These are phyloP conservation scores for Leptinotarsa texana DNA, from an alignment of 1,140 invertebrate species.

Conservation along the genomic window DNA sequence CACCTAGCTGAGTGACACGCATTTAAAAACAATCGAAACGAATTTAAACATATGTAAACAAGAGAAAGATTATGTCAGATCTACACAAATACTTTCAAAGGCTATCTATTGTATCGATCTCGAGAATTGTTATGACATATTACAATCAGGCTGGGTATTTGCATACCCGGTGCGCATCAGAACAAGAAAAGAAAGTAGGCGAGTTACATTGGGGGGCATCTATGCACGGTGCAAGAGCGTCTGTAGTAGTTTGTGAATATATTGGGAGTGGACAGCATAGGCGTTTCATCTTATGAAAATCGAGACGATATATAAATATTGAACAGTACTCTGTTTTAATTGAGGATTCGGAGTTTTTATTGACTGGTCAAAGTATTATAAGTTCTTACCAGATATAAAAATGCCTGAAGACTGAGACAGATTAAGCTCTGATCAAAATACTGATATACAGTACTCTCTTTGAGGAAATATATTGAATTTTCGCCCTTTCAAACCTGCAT, in stretches of 20 bases:
- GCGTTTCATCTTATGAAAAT: neutral
- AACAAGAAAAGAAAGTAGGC: slow-evolving; percentile 18
- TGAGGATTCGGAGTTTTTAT: too few species aligned
- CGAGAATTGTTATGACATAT: slow-evolving; percentile 24
- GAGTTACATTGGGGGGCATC: slow-evolving; percentile 15
- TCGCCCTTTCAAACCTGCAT: too few species aligned
- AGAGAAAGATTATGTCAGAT: slow-evolving; percentile 24
- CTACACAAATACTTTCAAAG: slow-evolving; percentile 13
- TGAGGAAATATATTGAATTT: too few species aligned
- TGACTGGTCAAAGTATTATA: too few species aligned
- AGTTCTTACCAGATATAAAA: too few species aligned
- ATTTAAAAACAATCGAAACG: neutral
- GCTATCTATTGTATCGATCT: slow-evolving; percentile 23
- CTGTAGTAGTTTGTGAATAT: neutral
- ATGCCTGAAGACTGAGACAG: too few species aligned
- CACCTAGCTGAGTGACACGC: neutral
- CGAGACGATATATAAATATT: neutral
- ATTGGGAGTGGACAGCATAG: slow-evolving; percentile 14
- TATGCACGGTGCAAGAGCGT: neutral
- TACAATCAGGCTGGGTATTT: slow-evolving; percentile 16
- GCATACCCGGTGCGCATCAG: slow-evolving; percentile 3
- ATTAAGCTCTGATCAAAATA: too few species aligned
- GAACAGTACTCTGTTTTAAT: neutral
- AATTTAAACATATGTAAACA: slow-evolving; percentile 19
- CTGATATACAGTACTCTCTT: too few species aligned